Base-by-base conservation (phyloP, 2,113 vertebrate species). In the Spermophilus dauricus region DNA sequence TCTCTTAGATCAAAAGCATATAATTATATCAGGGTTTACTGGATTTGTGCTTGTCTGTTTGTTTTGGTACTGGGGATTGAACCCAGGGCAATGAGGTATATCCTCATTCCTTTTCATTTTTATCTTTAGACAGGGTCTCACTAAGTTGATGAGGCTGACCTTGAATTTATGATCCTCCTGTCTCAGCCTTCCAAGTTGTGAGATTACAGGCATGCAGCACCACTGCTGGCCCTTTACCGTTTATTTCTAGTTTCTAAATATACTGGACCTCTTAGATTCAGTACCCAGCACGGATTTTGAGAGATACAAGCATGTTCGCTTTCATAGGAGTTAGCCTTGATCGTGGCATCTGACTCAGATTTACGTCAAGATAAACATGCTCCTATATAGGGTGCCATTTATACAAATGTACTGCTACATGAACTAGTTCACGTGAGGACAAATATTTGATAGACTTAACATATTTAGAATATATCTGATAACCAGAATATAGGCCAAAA, bases 181-280 rank as follows among this genome's bases (percentile, higher is more conserved):
- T 26, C 61, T 28, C 61, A 63, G 24, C 61, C 9, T 28, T 28
- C 24, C 61, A 10, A 63, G 22, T 61, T 8, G 58, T 61, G 58
- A 24, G 58, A 61, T 61, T 61, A 61, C 2, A 26, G 24, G 61
- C 26, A 63, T 63, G 61, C 24, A 63, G 5, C 24, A 63, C 24
- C 24, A 63, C 24, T 10, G 24, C 61, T 63, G 61, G 24, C 61
- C 26, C 24, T 63, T 63, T 63, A 28, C 77, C n/a, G 0, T 70
- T 89, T 89, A 45, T 86, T 80, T 77, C 58, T 86, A 3, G 34
- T 81, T 95, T 95, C 28, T 92, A 67, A 93, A 26, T 45, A 14
- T 90, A 30, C 58, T 67, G 45, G 86, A 12, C 56, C 69, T 65
- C n/a, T 72, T 67, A 37, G n/a, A 56, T 94, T 94, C 22, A 48